Conservation (phyloP, 2,797 vertebrate species). For the Sebastes steindachneri region DNA sequence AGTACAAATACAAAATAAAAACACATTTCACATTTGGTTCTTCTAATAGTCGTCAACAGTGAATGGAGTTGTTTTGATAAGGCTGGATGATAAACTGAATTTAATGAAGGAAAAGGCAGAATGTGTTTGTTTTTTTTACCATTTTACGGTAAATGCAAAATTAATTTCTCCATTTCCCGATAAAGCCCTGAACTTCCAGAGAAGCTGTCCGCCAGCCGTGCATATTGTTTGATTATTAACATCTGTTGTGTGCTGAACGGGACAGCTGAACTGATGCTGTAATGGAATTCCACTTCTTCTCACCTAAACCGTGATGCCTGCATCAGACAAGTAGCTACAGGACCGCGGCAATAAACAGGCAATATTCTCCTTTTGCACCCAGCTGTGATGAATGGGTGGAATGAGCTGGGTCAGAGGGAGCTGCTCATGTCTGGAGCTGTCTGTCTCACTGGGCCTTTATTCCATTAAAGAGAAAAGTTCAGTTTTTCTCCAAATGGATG, state of each 20-base stretch:
- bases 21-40: not conserved
- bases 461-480: conserved; percentile 11
- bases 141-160: not conserved
- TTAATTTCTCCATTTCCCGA: not conserved
- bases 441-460: conserved; percentile 5
- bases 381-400: conserved; percentile 49
- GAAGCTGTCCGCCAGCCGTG: not conserved
- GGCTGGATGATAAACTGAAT: not conserved
- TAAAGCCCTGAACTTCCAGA: not conserved
- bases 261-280: conserved; percentile 31
- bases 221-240: conserved; percentile 11
- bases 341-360: conserved; percentile 2
- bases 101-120: not conserved
- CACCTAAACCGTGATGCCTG: not conserved
- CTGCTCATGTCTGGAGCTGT: conserved; percentile 32
- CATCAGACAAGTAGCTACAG: conserved; percentile 42
- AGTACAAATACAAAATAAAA: not conserved
- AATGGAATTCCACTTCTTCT: conserved; percentile 24
- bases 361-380: conserved; percentile 19
- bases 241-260: conserved; percentile 30
- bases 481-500: conserved; percentile 21
- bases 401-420: conserved; percentile 16
- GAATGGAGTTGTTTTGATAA: not conserved
- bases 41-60: not conserved
- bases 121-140: accelerated